Evolutionary conservation across 1,140 invertebrate species (phyloP), one percentile per base, ranked within the genome.

Genomic region (Bombus soroeensis): DNA sequence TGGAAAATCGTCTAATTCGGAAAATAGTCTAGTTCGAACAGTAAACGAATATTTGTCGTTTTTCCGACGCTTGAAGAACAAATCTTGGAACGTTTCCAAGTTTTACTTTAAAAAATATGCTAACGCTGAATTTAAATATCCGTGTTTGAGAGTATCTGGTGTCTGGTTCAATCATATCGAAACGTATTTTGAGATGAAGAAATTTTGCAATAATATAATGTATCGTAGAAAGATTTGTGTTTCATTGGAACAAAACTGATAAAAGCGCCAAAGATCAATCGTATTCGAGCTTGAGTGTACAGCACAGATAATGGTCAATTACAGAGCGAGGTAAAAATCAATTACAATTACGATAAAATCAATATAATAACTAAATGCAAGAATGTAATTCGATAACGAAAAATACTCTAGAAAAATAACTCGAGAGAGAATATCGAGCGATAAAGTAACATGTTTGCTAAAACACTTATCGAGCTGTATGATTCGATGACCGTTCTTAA

Each of bases 361-460:
- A 13, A 5, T 41, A 41, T 1, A 13, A 25, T 41, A 39, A n/a
- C 13, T 18, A 6, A 8, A 25, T 79, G 25, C 12, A 28, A 47
- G 9, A 78, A 32, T 10, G 62, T 68, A 8, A 64, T 39, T 32
- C 34, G 6, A 18, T 32, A 22, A 39, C 41, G 28, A 64, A 13
- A n/a, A 78, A 47, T 12, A 66, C 3, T 68, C 32, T 25, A 66
- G 22, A 68, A 79, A 66, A 79, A 66, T 79, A 68, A 64, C n/a
- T 41, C 13, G n/a, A 53, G 5, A 34, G 34, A 0, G 75, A 75
- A 75, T 47, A 77, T 78, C 39, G 75, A 25, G 18, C 37, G 59
- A 68, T 68, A 79, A 68, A 64, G 64, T 41, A 28, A 28, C 39
- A 13, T 68, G 64, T 79, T 79, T 79, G 77, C 25, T 68, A 18